phyloP scores from a whole-genome alignment of 2,113 vertebrate genomes.

The Eubucco bourcierii region DNA sequence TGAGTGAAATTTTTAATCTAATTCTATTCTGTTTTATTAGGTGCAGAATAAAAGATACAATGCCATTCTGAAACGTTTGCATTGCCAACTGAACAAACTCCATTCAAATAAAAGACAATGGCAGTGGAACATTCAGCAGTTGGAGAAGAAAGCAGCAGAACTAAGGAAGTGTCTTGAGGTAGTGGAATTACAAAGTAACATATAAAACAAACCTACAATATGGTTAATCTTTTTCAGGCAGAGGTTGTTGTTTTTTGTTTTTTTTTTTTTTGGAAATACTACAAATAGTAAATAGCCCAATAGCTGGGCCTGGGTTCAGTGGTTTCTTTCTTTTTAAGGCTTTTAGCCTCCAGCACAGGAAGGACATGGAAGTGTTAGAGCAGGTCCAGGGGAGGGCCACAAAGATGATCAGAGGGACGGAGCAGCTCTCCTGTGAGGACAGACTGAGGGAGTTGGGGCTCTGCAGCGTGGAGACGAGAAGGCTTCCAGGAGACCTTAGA shows the following conservation, averaged over 20 bases:
- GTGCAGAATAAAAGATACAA: conserved; percentile 79
- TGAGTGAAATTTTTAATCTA: not conserved
- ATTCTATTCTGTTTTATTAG: conserved; percentile 49
- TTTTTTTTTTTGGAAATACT: not conserved
- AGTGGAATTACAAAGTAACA: not conserved
- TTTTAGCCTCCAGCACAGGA: too few relatives aligned
- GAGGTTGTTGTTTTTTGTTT: not conserved
- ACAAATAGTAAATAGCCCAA: not conserved
- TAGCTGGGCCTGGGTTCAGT: not conserved
- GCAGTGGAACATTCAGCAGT: conserved; percentile 73
- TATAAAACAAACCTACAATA: not conserved
- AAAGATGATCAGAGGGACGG: too few relatives aligned
- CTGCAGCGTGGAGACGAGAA: too few relatives aligned
- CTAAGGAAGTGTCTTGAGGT: conserved; percentile 60
- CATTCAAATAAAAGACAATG: conserved; percentile 72
- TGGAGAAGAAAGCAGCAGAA: conserved; percentile 72
- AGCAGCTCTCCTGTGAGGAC: too few relatives aligned
- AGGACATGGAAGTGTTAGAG: too few relatives aligned
- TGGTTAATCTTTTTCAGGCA: not conserved
- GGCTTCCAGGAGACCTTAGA: too few relatives aligned
- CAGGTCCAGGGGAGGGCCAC: too few relatives aligned
- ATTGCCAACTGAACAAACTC: conserved; percentile 76
- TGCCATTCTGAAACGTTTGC: conserved; percentile 80
- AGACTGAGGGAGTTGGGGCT: too few relatives aligned
- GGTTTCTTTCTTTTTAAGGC: not conserved